Conservation (phyloP, 1,140 invertebrate species). For the Drosophila orosa region DNA sequence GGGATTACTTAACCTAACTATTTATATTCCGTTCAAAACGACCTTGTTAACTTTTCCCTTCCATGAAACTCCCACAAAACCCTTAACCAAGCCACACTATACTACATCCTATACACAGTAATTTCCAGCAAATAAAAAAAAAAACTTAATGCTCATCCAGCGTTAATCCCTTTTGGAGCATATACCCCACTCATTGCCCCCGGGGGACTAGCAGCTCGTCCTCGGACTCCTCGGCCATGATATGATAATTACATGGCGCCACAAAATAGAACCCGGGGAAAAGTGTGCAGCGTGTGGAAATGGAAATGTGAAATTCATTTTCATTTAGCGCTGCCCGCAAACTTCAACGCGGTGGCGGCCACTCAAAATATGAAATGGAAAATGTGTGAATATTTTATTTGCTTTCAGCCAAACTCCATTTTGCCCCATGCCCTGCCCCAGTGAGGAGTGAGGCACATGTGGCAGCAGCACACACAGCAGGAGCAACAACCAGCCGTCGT, state of each 20-base stretch:
- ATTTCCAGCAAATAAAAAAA: neutral
- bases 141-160: conserved; percentile 22
- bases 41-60: neutral
- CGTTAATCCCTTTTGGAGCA: conserved; percentile 55
- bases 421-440: neutral
- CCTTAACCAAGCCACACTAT: neutral
- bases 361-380: conserved; percentile 78
- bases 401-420: conserved; percentile 44
- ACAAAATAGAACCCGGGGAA: conserved; percentile 54
- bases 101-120: conserved; percentile 7
- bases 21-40: neutral
- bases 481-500: conserved; percentile 44
- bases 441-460: conserved; percentile 64
- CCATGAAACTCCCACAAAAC: neutral
- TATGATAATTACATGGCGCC: conserved; percentile 78
- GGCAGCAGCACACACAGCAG: conserved; percentile 50
- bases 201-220: conserved; percentile 48
- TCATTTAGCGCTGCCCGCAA: conserved; percentile 58
- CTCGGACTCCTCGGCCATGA: conserved; percentile 43
- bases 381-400: conserved; percentile 80
- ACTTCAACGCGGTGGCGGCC: conserved; percentile 57
- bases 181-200: conserved; percentile 57
- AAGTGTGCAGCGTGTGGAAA: conserved; percentile 28
- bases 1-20: neutral
- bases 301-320: conserved; percentile 77